Evolutionary conservation across 2,113 vertebrate species (phyloP), one percentile per base, ranked within the genome.

Genomic region (Hippolais icterina): DNA sequence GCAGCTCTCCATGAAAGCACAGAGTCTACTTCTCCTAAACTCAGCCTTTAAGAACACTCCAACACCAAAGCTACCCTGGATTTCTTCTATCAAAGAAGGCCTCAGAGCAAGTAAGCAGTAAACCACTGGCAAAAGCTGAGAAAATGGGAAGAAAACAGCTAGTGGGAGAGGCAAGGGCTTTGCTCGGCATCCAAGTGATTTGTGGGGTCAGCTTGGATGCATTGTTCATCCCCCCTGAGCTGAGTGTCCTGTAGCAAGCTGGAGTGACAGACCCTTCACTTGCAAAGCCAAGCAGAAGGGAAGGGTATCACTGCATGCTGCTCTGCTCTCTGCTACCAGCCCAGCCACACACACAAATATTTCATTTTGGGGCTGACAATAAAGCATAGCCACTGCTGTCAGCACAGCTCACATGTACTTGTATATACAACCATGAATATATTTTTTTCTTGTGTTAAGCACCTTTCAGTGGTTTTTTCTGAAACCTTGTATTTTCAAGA

Each of bases 301-400:
- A 10, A 64, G 8, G 27, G 6, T 17, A 25, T 14, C 1, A 1
- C 56, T 64, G 24, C 2, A 4, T 0, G 0, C 47, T 41, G n/a
- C 47, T 83, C n/a, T 47, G 63, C 35, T 82, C 25, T 35, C 53
- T 60, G 61, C 77, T 75, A 46, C 39, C 1, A 8, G 54, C 59
- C 65, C 49, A 59, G 47, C 42, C 60, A 18, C 5, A 7, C 5
- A 25, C 7, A 18, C 42, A 41, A 7, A 54, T 37, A 35, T 27
- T 74, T 50, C 33, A 59, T 57, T 87, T 65, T 76, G 18, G 15
- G 39, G n/a, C 10, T 33, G 31, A 69, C n/a, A 52, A 61, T 12
- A 57, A 64, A 90, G 76, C 13, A 61, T 0, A 60, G 53, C 27
- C 0, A 1, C 22, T 76, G 37, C 57, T 76, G 53, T 49, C 49